Evolutionary conservation across 2,888 invertebrate genomes (phyloP).

Genomic region (Pammene fasciana): DNA sequence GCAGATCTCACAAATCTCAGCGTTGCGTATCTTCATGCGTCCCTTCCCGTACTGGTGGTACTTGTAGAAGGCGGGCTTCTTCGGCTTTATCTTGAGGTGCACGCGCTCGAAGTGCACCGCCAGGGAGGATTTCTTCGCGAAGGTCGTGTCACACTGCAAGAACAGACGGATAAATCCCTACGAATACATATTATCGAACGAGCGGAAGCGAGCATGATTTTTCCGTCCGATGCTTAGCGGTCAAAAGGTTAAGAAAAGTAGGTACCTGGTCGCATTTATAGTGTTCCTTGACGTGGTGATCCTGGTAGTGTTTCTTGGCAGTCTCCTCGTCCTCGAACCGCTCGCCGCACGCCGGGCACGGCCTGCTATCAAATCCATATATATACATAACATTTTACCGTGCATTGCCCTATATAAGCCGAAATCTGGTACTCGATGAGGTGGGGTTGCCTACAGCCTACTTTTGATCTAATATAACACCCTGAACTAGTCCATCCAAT

Average conservation of each 20-base stretch:
- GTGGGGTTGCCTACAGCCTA: too few relatives aligned
- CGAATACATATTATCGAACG: too few relatives aligned
- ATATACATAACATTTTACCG: too few relatives aligned
- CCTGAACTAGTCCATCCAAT: too few relatives aligned
- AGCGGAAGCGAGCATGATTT: too few relatives aligned
- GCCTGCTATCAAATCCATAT: constrained; percentile 1
- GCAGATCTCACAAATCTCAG: constrained; percentile 41
- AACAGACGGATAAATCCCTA: background rate
- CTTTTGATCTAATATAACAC: too few relatives aligned
- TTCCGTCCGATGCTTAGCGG: too few relatives aligned
- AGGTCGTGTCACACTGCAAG: constrained; percentile 32
- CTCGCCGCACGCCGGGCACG: constrained; percentile 33
- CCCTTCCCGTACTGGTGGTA: constrained; percentile 37
- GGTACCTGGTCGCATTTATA: constrained; percentile 34
- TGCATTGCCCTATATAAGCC: too few relatives aligned
- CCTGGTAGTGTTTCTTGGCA: constrained; percentile 7
- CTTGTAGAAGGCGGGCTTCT: constrained; percentile 38
- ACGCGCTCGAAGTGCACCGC: constrained; percentile 35
- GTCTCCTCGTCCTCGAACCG: constrained; percentile 16
- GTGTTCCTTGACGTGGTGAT: constrained; percentile 25
- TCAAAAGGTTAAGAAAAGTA: background rate
- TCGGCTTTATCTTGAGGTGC: constrained; percentile 36
- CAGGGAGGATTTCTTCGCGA: constrained; percentile 33
- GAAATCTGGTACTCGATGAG: too few relatives aligned
- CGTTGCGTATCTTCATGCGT: constrained; percentile 31